These are phyloP conservation scores for Adelosebastes latens DNA, from an alignment of 2,797 vertebrate genomes.

Conservation along the genomic window DNA sequence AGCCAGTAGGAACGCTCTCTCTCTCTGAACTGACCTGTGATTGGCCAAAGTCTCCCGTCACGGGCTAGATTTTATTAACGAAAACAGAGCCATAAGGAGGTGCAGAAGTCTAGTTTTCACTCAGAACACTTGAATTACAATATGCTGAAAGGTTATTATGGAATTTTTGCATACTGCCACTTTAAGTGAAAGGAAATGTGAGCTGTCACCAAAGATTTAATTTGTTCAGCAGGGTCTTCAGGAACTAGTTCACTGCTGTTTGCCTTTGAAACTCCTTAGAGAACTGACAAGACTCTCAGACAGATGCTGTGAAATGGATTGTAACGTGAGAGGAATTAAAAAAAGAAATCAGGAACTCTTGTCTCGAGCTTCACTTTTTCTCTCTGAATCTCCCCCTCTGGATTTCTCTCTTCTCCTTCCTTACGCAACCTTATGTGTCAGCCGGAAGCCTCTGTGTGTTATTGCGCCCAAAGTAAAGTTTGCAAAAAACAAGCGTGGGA, in stretches of 20 bases:
- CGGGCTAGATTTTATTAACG: too few species aligned
- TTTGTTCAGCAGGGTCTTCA: conserved; percentile 37
- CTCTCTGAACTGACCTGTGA: too few species aligned
- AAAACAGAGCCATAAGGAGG: too few species aligned
- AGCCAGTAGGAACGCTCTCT: too few species aligned
- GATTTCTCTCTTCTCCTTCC: conserved; percentile 27
- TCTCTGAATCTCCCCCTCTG: conserved; percentile 3
- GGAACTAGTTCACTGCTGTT: conserved; percentile 40
- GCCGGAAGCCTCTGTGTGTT: conserved; percentile 37
- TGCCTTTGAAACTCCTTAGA: conserved; percentile 36
- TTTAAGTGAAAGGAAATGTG: conserved; percentile 20
- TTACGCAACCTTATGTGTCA: conserved; percentile 38
- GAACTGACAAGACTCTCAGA: conserved; percentile 18
- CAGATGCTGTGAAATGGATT: conserved; percentile 47
- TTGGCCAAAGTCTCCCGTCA: too few species aligned
- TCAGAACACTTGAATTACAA: too few species aligned
- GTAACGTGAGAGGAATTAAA: conserved; percentile 36
- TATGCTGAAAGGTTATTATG: too few species aligned
- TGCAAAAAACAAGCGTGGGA: conserved; percentile 74
- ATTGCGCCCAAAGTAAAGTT: conserved; percentile 38
- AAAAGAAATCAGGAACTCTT: conserved; percentile 45
- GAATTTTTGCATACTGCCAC: too few species aligned
- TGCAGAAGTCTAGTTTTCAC: too few species aligned
- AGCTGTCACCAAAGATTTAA: conserved; percentile 27
- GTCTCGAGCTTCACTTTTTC: conserved; percentile 18